Evolutionary conservation across 2,113 vertebrate species (phyloP).

Genomic region (Scartelaos histophorus): DNA sequence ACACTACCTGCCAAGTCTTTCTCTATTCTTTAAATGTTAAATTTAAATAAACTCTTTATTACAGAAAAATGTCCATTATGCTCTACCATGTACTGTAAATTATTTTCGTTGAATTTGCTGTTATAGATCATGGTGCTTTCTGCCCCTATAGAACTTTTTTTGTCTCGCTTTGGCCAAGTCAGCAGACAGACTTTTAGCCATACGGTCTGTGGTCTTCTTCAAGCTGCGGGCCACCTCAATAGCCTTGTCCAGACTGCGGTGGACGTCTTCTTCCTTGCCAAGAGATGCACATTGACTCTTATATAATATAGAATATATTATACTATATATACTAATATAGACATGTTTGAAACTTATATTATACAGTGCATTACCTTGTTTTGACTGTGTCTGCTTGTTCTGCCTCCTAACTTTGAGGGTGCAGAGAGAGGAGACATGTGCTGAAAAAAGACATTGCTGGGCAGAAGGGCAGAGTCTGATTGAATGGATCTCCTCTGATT

Average conservation of each 20-base stretch:
- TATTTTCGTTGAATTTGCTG: neutral
- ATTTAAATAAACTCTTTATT: neutral
- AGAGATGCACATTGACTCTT: neutral
- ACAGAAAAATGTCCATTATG: neutral
- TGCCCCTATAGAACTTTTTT: conserved; percentile 57
- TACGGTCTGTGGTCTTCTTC: conserved; percentile 87
- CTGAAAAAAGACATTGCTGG: conserved; percentile 67
- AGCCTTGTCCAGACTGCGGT: conserved; percentile 82
- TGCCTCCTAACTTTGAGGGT: conserved; percentile 34
- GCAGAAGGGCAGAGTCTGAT: conserved; percentile 76
- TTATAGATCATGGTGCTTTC: conserved; percentile 37
- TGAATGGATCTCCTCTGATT: conserved; percentile 65
- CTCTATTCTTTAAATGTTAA: too few relatives aligned
- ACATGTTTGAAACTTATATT: neutral
- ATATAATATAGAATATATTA: neutral
- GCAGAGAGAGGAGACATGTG: conserved; percentile 21
- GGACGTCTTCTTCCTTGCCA: conserved; percentile 78
- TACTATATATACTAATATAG: neutral
- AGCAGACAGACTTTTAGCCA: conserved; percentile 82
- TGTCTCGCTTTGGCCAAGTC: conserved; percentile 80
- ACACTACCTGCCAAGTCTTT: too few relatives aligned
- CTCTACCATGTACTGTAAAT: neutral
- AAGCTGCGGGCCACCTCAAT: conserved; percentile 82
- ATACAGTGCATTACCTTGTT: conserved; percentile 54
- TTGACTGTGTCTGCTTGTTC: conserved; percentile 36